Evolutionary conservation across 2,113 vertebrate genomes (phyloP), one percentile per base, ranked within the genome.

Genomic region (Candoia aspera): DNA sequence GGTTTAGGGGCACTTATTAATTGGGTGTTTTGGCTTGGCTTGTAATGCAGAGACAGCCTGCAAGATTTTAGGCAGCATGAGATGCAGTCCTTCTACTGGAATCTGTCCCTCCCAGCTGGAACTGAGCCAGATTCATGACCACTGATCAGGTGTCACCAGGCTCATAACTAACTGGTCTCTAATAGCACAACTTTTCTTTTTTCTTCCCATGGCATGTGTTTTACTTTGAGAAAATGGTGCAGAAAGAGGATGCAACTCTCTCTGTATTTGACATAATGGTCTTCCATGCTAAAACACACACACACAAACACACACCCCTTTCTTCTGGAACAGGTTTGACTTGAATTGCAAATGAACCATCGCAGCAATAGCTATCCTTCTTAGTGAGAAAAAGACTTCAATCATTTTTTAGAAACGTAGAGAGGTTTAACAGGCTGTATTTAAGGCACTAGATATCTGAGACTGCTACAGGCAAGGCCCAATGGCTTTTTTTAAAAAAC

Each of bases 391-490:
- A 53, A 33, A 90, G 3, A 59, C 3, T 68, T 84, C n/a, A 59
- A 54, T 64, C 89, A 91, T 58, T 2, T 93, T 91, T 92, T 55
- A 10, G 57, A 84, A 89, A 84, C 29, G 42, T 60, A 33, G 73
- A 29, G 54, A 64, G 24, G 55, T 54, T 91, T 85, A 86, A 0
- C 37, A 73, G 55, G 83, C 0, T 68, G 0, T 79, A 13, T 88
- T 42, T 54, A 58, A 90, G 86, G 8, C 9, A 13, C 46, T 10
- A 64, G 4, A 53, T 15, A 58, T 83, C 5, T 57, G 21, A 88
- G 58, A 54, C 5, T 57, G 3, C 12, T n/a, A 3, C 59, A 62
- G 2, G 29, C 33, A 83, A 86, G 62, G 54, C 24, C 13, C 26
- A 6, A 8, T 3, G 4, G 62, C 10, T 0, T 1, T 46, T 1